Evolutionary conservation across 2,113 vertebrate genomes (phyloP).

Genomic region (Diglossa brunneiventris): DNA sequence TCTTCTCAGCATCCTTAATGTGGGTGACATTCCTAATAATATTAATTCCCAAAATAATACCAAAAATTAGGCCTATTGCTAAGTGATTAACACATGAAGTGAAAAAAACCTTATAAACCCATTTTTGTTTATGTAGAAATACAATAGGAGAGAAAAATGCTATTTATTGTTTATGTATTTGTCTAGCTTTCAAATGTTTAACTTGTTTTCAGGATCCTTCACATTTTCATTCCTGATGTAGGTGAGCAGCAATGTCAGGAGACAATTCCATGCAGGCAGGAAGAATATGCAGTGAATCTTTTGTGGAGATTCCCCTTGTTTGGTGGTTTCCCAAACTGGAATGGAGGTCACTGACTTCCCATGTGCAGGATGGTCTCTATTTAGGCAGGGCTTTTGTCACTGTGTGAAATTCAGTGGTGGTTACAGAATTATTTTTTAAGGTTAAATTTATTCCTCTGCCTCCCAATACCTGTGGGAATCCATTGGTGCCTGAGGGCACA

Average conservation of each 20-base stretch:
- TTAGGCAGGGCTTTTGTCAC: not conserved
- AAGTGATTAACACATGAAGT: not conserved
- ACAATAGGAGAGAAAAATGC: not conserved
- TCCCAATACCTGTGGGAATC: not conserved
- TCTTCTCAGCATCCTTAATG: not conserved
- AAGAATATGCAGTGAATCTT: not conserved
- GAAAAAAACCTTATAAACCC: fast-evolving
- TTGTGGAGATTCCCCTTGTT: not conserved
- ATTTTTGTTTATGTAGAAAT: not conserved
- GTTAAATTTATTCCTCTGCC: not conserved
- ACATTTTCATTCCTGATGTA: not conserved
- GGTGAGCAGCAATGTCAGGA: not conserved
- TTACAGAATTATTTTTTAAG: not conserved
- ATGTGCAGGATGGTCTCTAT: fast-evolving
- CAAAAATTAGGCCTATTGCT: not conserved
- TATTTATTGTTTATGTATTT: not conserved
- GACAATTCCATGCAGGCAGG: not conserved
- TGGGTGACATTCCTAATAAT: not conserved
- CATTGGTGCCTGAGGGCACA: not conserved
- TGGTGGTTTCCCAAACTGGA: not conserved
- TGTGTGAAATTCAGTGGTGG: not conserved
- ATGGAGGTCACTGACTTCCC: not conserved
- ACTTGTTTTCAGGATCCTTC: not conserved
- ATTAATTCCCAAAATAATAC: not conserved
- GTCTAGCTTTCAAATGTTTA: not conserved